Evolutionary conservation across 23 tunicate genomes (phyloP).

Genomic region (Phallusia fumigata): DNA sequence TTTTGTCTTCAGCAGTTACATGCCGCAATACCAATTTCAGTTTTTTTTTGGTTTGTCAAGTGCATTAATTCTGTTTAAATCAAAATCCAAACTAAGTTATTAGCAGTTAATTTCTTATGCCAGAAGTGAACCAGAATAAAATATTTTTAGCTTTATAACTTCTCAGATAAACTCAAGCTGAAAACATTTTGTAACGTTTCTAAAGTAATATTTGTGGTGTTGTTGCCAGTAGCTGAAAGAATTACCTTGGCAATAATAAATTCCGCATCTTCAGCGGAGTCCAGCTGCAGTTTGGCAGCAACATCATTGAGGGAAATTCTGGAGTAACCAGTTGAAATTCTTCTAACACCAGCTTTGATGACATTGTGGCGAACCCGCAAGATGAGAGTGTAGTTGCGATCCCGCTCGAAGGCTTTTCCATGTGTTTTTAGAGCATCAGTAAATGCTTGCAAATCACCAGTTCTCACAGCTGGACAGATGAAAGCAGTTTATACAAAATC

Average conservation of each 20-base stretch:
- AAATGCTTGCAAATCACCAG: constrained; percentile 76
- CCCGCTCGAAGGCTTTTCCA: constrained; percentile 61
- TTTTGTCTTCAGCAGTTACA: neutral
- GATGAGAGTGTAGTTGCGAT: constrained; percentile 79
- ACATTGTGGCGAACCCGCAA: constrained; percentile 94
- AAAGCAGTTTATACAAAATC: neutral
- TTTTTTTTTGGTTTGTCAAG: neutral
- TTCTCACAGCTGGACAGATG: constrained; percentile 59
- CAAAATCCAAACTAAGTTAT: no score
- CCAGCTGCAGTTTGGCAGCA: constrained; percentile 79
- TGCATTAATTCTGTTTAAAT: no score
- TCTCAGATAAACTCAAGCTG: no score
- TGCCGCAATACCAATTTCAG: neutral
- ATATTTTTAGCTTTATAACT: no score
- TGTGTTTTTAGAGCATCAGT: constrained; percentile 57
- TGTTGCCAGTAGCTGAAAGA: no score
- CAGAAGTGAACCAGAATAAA: no score
- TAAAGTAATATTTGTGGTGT: no score
- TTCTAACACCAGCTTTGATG: constrained; percentile 95
- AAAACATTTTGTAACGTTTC: no score
- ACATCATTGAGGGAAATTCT: constrained; percentile 69
- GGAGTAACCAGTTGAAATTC: constrained; percentile 82
- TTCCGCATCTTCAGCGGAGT: constrained; percentile 96
- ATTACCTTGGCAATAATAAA: constrained; percentile 93
- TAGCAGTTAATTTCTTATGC: no score